Base-by-base conservation (phyloP, 2,797 vertebrate genomes). In the Peromyscus eremicus region DNA sequence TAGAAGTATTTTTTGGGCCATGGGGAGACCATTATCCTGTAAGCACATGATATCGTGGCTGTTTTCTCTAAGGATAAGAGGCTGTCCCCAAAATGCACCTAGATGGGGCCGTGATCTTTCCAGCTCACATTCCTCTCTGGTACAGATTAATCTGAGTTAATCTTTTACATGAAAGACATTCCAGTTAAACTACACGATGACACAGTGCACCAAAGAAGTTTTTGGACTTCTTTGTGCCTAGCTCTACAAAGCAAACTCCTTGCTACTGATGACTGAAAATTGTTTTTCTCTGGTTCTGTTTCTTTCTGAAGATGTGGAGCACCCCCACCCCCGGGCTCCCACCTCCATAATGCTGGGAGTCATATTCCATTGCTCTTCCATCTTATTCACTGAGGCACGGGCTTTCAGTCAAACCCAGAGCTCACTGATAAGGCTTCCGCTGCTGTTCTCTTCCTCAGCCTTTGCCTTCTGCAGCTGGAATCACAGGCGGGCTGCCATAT, bases 1-100 rank as follows among this genome's bases (percentile, higher is more conserved):
- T 91, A 73, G 66, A 91, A 66, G n/a, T 80, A 93, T 64, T 91
- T 93, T 89, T 71, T 89, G 84, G 91, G 80, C 83, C 88, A 92
- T 25, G 55, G 62, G 76, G 71, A 88, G 70, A 73, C 60, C 75
- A 88, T 91, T 83, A 83, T 62, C 75, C 27, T 83, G 17, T 68
- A 91, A 96, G 17, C 40, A 82, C 49, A 91, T 87, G 76, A 93
- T 64, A 93, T 32, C 34, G 73, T 7, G 46, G n/a, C n/a, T 88
- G 34, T 94, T 95, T 93, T 92, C 77, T 75, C 25, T 49, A 93
- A 60, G 57, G 94, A 94, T 89, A 89, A 52, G 68, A 91, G 52
- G 75, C 77, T 80, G 87, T 87, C 94, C 94, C 32, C 21, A 86
- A 91, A 89, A 70, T 91, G 71, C 94, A 70, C 32, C 79, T 92